A percentile compares a stretch with the other conserved stretches of the same genome.
Evolutionary conservation across 2,797 vertebrate genomes (phyloP).

Genomic region (Phrynocephalus guinanensis): DNA sequence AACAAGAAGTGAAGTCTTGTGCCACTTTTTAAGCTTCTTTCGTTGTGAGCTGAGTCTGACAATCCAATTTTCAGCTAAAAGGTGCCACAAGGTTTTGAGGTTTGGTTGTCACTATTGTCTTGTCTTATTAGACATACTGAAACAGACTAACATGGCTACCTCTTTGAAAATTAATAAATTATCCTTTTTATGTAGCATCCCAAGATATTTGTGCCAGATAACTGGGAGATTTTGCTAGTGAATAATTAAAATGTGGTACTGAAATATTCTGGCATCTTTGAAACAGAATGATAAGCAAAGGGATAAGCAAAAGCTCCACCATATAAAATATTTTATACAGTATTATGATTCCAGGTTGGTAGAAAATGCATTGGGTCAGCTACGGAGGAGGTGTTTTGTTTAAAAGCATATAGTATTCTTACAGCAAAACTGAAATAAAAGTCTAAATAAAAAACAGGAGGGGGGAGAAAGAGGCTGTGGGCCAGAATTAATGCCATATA

Average conservation of each 20-base stretch:
- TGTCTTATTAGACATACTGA: too few species aligned
- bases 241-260: neutral
- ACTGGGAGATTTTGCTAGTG: neutral
- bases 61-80: too few species aligned
- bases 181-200: neutral
- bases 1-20: too few species aligned
- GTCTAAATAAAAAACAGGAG: neutral
- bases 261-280: neutral
- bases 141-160: too few species aligned
- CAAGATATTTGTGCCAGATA: neutral
- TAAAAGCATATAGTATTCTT: neutral
- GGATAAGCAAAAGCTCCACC: neutral
- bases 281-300: neutral
- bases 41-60: too few species aligned
- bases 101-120: too few species aligned
- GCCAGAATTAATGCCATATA: neutral
- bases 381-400: neutral
- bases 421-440: neutral
- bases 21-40: too few species aligned
- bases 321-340: neutral
- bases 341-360: neutral
- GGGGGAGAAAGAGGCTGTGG: neutral
- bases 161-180: too few species aligned
- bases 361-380: neutral
- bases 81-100: too few species aligned